Evolutionary conservation across 2,888 invertebrate species (phyloP).

Genomic region (Marronus borbonicus): DNA sequence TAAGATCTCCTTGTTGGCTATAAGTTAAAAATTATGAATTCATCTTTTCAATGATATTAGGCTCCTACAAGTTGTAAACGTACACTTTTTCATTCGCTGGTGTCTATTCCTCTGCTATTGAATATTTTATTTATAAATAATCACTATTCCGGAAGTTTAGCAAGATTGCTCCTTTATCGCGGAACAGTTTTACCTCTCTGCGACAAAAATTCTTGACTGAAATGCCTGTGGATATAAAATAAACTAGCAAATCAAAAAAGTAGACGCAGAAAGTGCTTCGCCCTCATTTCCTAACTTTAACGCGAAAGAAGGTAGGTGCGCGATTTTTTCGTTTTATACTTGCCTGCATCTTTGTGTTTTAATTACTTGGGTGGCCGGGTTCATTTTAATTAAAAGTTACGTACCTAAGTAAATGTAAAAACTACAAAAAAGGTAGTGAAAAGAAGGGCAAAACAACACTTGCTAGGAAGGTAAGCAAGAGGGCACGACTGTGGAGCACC

Average conservation of each 20-base stretch:
- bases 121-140: too few species aligned
- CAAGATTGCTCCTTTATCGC: too few species aligned
- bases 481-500: neutral
- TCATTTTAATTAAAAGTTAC: slow-evolving; percentile 41
- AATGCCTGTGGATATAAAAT: neutral
- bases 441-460: neutral
- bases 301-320: neutral
- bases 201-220: neutral
- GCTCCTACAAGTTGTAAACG: too few species aligned
- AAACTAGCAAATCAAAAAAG: slow-evolving; percentile 13
- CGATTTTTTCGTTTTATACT: slow-evolving; percentile 14
- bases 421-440: neutral
- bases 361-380: slow-evolving; percentile 35
- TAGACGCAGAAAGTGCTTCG: neutral
- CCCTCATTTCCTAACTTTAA: slow-evolving; percentile 9
- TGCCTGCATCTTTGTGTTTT: slow-evolving; percentile 34
- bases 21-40: too few species aligned
- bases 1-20: too few species aligned
- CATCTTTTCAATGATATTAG: too few species aligned
- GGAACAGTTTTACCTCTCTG: too few species aligned
- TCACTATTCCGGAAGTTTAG: neutral
- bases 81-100: too few species aligned
- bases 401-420: slow-evolving; percentile 23
- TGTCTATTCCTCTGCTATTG: too few species aligned
- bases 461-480: neutral